phyloP scores from a whole-genome alignment of 1,140 invertebrate species.

The Zaprionus camerounensis region DNA sequence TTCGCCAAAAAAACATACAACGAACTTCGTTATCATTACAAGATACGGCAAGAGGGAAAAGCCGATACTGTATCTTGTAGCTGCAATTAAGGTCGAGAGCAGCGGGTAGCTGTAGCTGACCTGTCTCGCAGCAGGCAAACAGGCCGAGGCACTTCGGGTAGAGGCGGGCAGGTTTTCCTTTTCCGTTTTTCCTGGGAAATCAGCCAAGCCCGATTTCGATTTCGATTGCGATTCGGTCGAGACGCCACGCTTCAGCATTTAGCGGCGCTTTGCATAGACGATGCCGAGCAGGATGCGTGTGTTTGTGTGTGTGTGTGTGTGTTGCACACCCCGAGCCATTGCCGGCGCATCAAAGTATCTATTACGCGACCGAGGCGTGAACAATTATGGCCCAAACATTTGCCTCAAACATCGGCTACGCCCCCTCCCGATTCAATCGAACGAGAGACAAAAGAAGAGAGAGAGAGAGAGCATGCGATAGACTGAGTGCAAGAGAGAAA shows the following conservation, averaged over 20 bases:
- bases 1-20: constrained; percentile 31
- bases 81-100: constrained; percentile 40
- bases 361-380: constrained; percentile 71
- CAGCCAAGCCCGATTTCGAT: constrained; percentile 7
- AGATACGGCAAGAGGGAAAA: constrained; percentile 9
- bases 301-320: constrained; percentile 14
- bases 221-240: constrained; percentile 25
- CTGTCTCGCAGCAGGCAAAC: constrained; percentile 33
- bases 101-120: constrained; percentile 21
- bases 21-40: constrained; percentile 12
- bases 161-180: constrained; percentile 13
- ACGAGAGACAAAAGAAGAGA: background rate
- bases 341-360: constrained; percentile 62
- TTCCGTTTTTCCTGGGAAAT: constrained; percentile 34
- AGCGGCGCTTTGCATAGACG: constrained; percentile 63
- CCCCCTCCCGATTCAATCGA: constrained; percentile 13
- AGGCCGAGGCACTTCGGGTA: background rate
- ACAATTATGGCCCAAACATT: constrained; percentile 78
- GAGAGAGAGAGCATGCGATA: background rate
- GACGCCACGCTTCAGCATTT: constrained; percentile 65
- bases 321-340: background rate
- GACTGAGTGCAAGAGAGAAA: background rate
- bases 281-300: constrained; percentile 28
- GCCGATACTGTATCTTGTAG: constrained; percentile 28
- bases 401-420: constrained; percentile 68